Percentiles rank a stretch among this genome's conserved stretches.
phyloP scores from a whole-genome alignment of 2,113 vertebrate genomes.

The Paedocypris sp. region DNA sequence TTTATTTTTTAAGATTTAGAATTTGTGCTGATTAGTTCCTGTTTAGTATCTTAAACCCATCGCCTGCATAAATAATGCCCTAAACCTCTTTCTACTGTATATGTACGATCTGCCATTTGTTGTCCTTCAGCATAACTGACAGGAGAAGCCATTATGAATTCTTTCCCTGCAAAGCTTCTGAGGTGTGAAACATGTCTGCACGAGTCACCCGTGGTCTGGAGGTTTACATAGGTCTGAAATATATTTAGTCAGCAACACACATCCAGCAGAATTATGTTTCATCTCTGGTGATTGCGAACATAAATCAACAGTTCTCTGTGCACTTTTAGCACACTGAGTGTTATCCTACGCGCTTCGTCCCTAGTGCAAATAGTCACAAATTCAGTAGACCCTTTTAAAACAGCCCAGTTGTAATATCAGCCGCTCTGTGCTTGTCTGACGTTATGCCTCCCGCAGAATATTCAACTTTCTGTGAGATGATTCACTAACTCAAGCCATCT shows the following conservation, averaged over 20 bases:
- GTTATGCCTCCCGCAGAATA: constrained; percentile 52
- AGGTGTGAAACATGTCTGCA: not conserved
- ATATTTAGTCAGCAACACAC: constrained; percentile 30
- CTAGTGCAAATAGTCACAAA: constrained; percentile 42
- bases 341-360: constrained; percentile 30
- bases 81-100: too few species aligned
- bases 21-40: too few species aligned
- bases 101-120: too few species aligned
- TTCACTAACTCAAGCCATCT: constrained; percentile 62
- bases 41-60: too few species aligned
- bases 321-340: constrained; percentile 45
- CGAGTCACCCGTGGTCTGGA: not conserved
- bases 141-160: too few species aligned
- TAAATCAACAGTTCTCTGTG: constrained; percentile 42
- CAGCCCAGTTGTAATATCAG: constrained; percentile 10
- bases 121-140: too few species aligned
- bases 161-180: not conserved
- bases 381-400: constrained; percentile 38
- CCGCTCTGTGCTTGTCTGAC: constrained; percentile 39
- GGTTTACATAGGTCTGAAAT: constrained; percentile 4
- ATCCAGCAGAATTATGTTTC: constrained; percentile 34
- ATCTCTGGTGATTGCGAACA: constrained; percentile 31
- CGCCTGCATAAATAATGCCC: too few species aligned
- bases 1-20: too few species aligned
- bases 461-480: constrained; percentile 47